phyloP scores from a whole-genome alignment of 1,140 invertebrate genomes.

The Drosophila azteca region DNA sequence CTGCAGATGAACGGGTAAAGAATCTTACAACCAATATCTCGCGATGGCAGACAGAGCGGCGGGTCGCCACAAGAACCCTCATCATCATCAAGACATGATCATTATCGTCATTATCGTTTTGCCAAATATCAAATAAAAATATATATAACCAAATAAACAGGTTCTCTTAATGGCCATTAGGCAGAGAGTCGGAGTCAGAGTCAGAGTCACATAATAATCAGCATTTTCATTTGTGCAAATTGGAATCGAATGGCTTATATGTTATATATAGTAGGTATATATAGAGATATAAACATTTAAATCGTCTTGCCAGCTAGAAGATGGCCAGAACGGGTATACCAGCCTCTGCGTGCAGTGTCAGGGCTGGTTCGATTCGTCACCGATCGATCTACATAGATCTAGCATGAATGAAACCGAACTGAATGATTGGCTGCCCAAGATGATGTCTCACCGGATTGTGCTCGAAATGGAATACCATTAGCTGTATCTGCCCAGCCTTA shows the following conservation, averaged over 20 bases:
- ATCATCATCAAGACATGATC: constrained; percentile 1
- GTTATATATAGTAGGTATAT: too few relatives aligned
- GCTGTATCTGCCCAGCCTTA: constrained; percentile 3
- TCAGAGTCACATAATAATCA: constrained; percentile 39
- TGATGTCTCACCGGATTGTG: not conserved
- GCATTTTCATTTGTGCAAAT: constrained; percentile 77
- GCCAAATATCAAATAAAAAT: constrained; percentile 7
- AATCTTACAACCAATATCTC: constrained; percentile 54
- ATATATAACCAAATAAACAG: constrained; percentile 29
- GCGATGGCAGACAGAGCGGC: constrained; percentile 57
- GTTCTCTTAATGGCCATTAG: constrained; percentile 53
- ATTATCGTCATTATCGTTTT: constrained; percentile 18
- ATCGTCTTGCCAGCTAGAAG: constrained; percentile 46
- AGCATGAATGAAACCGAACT: constrained; percentile 38
- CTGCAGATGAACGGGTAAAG: constrained; percentile 6
- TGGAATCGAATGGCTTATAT: constrained; percentile 68
- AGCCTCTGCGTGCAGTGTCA: not conserved
- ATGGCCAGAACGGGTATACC: constrained; percentile 11
- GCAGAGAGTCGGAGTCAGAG: constrained; percentile 17
- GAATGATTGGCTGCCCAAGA: constrained; percentile 9
- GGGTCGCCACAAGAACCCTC: constrained; percentile 27
- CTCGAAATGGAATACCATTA: constrained; percentile 28
- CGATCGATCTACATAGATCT: constrained; percentile 9
- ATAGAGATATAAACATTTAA: constrained; percentile 79
- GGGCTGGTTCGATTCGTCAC: constrained; percentile 26